Conservation (phyloP, 2,888 invertebrate genomes). For the Prosopocoilus inquinatus region DNA sequence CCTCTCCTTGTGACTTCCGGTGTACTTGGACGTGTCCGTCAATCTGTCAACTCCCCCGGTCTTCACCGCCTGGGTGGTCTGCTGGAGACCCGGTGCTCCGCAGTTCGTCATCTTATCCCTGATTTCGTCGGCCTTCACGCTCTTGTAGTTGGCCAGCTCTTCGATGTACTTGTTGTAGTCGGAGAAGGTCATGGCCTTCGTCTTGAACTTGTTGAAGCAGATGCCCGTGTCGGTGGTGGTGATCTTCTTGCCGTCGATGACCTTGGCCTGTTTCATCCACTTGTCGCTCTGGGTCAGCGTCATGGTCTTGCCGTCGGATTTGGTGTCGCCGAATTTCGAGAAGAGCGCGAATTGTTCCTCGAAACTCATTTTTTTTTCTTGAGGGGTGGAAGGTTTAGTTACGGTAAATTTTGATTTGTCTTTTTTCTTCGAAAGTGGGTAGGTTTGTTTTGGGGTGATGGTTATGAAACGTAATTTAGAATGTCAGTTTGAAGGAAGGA, state of each 20-base stretch:
- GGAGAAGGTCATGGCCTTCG: slow-evolving; percentile 36
- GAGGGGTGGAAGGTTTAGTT: too few relatives aligned
- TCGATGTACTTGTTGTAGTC: slow-evolving; percentile 66
- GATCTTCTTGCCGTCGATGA: slow-evolving; percentile 70
- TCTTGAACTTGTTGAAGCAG: slow-evolving; percentile 71
- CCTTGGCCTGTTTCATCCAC: slow-evolving; percentile 91
- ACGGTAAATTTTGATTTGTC: too few relatives aligned
- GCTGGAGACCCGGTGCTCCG: slow-evolving; percentile 66
- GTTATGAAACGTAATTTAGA: too few relatives aligned
- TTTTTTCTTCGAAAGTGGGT: too few relatives aligned
- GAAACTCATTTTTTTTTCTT: not conserved
- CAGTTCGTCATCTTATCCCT: slow-evolving; percentile 75
- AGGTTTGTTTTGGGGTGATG: too few relatives aligned
- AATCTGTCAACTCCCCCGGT: slow-evolving; percentile 67
- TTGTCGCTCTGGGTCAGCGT: slow-evolving; percentile 90
- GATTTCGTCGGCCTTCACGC: slow-evolving; percentile 69
- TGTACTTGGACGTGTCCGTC: slow-evolving; percentile 82
- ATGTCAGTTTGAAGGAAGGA: too few relatives aligned
- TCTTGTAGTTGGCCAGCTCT: slow-evolving; percentile 76
- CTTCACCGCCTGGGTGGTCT: slow-evolving; percentile 48
- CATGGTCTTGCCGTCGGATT: slow-evolving; percentile 81
- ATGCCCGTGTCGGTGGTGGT: slow-evolving; percentile 89
- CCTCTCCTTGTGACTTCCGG: slow-evolving; percentile 79
- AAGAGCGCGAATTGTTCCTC: slow-evolving; percentile 65
- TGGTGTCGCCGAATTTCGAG: slow-evolving; percentile 83